Base-by-base conservation (phyloP, 2,888 invertebrate species). In the Erpobdella octoculata region DNA sequence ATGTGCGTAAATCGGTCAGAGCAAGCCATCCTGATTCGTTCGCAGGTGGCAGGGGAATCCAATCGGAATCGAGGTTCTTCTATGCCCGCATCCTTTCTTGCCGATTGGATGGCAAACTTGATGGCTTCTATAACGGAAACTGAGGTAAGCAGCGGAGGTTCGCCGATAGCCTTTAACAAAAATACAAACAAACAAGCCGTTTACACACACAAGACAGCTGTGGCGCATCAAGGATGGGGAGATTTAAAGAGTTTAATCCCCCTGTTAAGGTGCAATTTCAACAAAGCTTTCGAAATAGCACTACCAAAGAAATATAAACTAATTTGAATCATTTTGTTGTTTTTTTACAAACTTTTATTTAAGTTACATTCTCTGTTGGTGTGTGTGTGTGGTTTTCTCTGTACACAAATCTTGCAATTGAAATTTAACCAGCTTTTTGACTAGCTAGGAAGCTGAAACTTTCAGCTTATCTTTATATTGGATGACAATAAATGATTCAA, bases 121-220 rank as follows among this genome's bases (percentile, higher is more conserved):
- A 94, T 91, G 0, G 95, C 95, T 80, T 92, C 93, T 83, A 91
- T 91, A 0, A 88, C 89, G 0, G 93, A 89, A n/a, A 89, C 87
- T 0, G 93, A 92, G 75, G 95, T 85, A 81, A 95, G 93, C 5
- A 96, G 83, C 0, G 96, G 96, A 0, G 96, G 96, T 82, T 97
- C 96, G 0, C 96, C 96, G 48, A 95, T 89, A 74, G 93, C 96
- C 92, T 93, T 78, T n/a, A n/a, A n/a, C n/a, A n/a, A 25, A 38
- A 70, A 70, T 65, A 70, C 35, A 25, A 8, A 25, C 9, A 28
- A 33, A 35, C n/a, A 62, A 46, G 18, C 18, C 12, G 21, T 35
- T 65, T 15, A 18, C 25, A 21, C n/a, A 12, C 15, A 21, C 12
- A n/a, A 38, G 41, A 15, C 38, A 25, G 15, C 5, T 70, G 37